Conservation (phyloP, 2,888 invertebrate species). For the Neoscelio sp. region DNA sequence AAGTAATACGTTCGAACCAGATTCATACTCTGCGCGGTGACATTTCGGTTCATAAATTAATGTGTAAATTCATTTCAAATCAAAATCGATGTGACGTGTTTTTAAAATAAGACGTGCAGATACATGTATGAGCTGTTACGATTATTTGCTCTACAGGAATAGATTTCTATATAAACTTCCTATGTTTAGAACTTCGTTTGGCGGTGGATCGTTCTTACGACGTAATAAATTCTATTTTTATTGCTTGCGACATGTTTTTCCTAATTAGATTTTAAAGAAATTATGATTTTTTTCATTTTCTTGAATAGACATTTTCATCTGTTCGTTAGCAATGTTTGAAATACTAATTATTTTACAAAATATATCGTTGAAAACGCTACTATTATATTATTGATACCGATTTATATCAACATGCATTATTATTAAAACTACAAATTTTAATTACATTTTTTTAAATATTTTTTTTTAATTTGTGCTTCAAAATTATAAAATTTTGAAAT, state of each 20-base stretch:
- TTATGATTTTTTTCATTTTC: neutral
- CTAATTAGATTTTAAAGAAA: conserved; percentile 25
- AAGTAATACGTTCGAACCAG: too few species aligned
- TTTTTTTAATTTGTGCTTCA: too few species aligned
- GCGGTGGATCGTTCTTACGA: conserved; percentile 47
- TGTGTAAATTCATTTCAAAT: neutral
- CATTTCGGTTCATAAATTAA: too few species aligned
- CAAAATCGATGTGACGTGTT: conserved; percentile 21
- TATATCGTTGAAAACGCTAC: too few species aligned
- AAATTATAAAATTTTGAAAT: too few species aligned
- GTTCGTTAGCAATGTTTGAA: too few species aligned
- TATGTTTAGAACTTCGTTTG: conserved; percentile 76
- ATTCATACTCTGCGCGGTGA: too few species aligned
- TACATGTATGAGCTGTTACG: conserved; percentile 63
- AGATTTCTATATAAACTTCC: conserved; percentile 81
- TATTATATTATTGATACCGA: too few species aligned
- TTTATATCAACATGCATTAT: too few species aligned
- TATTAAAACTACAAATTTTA: too few species aligned
- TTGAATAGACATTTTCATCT: conserved; percentile 18
- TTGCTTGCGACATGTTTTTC: conserved; percentile 43
- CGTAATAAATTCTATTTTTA: conserved; percentile 56
- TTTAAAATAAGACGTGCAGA: conserved; percentile 29
- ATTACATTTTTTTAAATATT: too few species aligned
- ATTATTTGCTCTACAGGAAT: conserved; percentile 80
- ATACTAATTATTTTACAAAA: too few species aligned